Evolutionary conservation across 2,797 vertebrate species (phyloP).

Genomic region (Kryptopterus vitreolus): DNA sequence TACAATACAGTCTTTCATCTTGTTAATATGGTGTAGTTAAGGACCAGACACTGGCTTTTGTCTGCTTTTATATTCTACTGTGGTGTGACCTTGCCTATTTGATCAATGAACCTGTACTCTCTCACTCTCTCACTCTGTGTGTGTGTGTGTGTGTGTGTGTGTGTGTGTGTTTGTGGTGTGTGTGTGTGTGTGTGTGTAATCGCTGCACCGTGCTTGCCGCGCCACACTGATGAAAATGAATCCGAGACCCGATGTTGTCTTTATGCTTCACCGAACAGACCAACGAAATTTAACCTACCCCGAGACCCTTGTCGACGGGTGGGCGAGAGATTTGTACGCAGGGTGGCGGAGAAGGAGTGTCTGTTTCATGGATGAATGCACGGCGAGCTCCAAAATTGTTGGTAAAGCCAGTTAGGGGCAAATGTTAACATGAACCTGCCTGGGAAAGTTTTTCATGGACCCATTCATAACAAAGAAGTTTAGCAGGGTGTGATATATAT

Average conservation of each 20-base stretch:
- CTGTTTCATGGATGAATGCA: neutral
- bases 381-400: neutral
- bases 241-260: neutral
- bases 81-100: conserved; percentile 18
- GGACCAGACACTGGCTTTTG: neutral
- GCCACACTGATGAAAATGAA: conserved; percentile 6
- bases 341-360: neutral
- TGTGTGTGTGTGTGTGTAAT: neutral
- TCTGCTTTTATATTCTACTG: neutral
- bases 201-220: neutral
- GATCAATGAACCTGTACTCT: conserved; percentile 9
- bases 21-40: neutral
- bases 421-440: neutral
- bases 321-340: neutral
- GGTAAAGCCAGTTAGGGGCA: neutral
- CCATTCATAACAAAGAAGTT: neutral
- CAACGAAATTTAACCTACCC: conserved; percentile 3
- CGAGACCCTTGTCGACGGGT: neutral
- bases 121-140: neutral
- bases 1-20: neutral
- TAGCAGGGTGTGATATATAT: too few relatives aligned
- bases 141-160: neutral
- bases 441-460: neutral
- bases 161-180: neutral
- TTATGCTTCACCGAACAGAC: neutral